Evolutionary conservation across 2,888 invertebrate genomes (phyloP).

Genomic region (Dolichomitus sp.): DNA sequence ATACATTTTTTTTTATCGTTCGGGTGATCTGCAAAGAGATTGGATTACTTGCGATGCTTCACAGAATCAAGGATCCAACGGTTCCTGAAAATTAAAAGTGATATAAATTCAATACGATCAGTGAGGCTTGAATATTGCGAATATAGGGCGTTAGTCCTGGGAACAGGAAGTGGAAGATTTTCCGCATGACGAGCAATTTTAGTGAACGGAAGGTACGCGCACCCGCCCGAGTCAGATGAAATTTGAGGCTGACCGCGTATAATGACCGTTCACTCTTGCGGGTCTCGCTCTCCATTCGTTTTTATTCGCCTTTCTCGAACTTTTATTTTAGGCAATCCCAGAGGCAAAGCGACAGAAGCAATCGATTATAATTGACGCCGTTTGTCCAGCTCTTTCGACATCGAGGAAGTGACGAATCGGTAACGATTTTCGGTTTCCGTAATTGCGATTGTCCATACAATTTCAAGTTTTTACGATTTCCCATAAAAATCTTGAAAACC

Average conservation of each 20-base stretch:
- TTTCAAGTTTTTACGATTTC: neutral
- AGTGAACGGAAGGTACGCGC: slow-evolving; percentile 49
- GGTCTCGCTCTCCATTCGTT: slow-evolving; percentile 39
- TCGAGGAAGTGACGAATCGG: slow-evolving; percentile 37
- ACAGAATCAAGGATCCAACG: neutral
- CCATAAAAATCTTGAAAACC: neutral
- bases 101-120: neutral
- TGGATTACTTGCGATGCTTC: neutral
- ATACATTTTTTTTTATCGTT: neutral
- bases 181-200: slow-evolving; percentile 27
- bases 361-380: slow-evolving; percentile 48
- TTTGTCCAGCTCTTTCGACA: slow-evolving; percentile 40
- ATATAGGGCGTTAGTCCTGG: neutral
- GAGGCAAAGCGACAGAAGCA: slow-evolving; percentile 4
- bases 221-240: slow-evolving; percentile 9
- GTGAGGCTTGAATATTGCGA: neutral
- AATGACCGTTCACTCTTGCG: slow-evolving; percentile 60
- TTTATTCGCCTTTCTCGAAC: slow-evolving; percentile 55
- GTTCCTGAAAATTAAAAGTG: neutral
- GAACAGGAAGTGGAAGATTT: slow-evolving; percentile 22
- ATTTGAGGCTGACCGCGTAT: slow-evolving; percentile 32
- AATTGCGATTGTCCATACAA: slow-evolving; percentile 1
- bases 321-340: slow-evolving; percentile 31
- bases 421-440: neutral
- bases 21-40: neutral